Base-by-base conservation (phyloP, 2,888 invertebrate species). In the Gibbula magus region DNA sequence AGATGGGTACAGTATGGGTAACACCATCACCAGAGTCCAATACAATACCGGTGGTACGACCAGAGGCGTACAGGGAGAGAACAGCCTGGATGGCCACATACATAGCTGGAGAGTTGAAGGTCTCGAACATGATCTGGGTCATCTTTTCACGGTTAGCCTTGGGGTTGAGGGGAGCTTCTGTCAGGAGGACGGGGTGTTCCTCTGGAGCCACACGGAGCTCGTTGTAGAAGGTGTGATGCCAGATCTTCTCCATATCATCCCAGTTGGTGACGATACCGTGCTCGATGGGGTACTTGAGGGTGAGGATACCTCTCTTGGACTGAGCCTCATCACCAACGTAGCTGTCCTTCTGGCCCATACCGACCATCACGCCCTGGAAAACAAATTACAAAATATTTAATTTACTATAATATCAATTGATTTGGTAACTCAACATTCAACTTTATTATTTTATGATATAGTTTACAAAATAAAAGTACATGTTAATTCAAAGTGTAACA, bases 31-130 rank as follows among this genome's bases (percentile, higher is more conserved):
- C 98, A 89, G 97, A 97, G 94, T 98, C 98, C 92, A 98, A 94
- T 85, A 98, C 97, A 93, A 97, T 97, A 95, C 97, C 97, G 93
- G 97, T 98, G 94, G 97, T 98, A 95, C 97, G 96, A 94, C 98
- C 97, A 92, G 97, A 97, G 86, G 98, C 97, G 94, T 98, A 98
- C 93, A 97, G 94, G 70, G 97, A 98, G 93, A 98, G 97, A 81
- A 98, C 98, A 82, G 98, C 98, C 94, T 98, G 98, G 87, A 96
- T 96, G 92, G 97, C 97, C 85, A 97, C 97, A 94, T 97, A 97
- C 97, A 97, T 97, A 92, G 97, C 97, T 86, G 97, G 97, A 77
- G 96, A 96, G 94, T 96, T 96, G 95, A 97, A 97, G 91, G 94
- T 98, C 97, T 85, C 86, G 77, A 87, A 86, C 85, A 91, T 89